phyloP scores from a whole-genome alignment of 2,797 vertebrate species.

The Diceros bicornis region DNA sequence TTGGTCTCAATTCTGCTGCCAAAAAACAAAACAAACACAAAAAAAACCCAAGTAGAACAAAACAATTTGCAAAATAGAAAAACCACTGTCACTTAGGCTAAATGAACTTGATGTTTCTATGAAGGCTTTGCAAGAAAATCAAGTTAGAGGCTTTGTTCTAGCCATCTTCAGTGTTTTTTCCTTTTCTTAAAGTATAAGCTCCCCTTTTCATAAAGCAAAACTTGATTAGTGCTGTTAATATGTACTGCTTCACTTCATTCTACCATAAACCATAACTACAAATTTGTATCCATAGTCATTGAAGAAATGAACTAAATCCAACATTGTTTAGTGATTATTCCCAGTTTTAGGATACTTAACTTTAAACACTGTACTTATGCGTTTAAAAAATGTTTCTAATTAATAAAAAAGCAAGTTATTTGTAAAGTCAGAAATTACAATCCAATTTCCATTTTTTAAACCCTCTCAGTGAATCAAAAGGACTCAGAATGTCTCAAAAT shows the following conservation, averaged over 20 bases:
- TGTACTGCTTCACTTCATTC: background rate
- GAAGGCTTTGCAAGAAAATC: conserved; percentile 35
- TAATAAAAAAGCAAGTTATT: conserved; percentile 40
- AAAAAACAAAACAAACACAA: background rate
- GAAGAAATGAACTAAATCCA: conserved; percentile 50
- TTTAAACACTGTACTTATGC: background rate
- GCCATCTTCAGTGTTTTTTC: background rate
- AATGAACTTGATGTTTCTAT: background rate
- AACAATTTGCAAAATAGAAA: conserved; percentile 57
- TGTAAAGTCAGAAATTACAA: conserved; percentile 33
- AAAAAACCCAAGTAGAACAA: background rate
- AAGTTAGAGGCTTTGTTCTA: background rate
- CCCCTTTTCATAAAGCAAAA: background rate
- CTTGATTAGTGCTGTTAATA: background rate
- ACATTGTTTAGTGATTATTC: background rate
- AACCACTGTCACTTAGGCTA: conserved; percentile 53
- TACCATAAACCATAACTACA: background rate
- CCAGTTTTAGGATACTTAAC: background rate
- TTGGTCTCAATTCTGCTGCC: conserved; percentile 4
- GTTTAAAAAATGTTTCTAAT: background rate
- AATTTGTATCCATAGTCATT: background rate
- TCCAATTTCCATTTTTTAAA: conserved; percentile 50
- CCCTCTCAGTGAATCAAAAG: background rate
- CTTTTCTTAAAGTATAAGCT: background rate
- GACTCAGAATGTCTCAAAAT: conserved; percentile 25